These are phyloP conservation scores for Mesoligia furuncula DNA, from an alignment of 2,888 invertebrate genomes.

Conservation along the genomic window DNA sequence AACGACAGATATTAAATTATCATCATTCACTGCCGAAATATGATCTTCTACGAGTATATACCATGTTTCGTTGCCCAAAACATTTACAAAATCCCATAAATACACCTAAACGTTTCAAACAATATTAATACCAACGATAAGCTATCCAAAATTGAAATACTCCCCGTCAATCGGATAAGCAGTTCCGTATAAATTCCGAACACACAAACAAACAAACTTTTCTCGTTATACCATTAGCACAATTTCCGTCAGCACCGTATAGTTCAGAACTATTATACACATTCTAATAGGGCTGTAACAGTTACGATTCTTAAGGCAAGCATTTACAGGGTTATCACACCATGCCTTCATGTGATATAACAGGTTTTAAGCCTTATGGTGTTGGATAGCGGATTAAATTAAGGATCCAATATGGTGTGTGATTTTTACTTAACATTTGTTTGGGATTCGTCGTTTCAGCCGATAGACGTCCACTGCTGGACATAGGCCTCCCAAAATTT, in stretches of 20 bases:
- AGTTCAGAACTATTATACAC: slow-evolving; percentile 52
- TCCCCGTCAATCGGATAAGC: slow-evolving; percentile 48
- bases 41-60: too few species aligned
- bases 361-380: slow-evolving; percentile 36
- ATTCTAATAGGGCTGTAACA: slow-evolving; percentile 29
- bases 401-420: neutral
- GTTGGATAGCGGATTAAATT: slow-evolving; percentile 27
- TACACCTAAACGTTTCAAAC: slow-evolving; percentile 11
- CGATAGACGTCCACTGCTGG: too few species aligned
- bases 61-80: neutral
- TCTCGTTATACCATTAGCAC: slow-evolving; percentile 52
- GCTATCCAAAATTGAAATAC: slow-evolving; percentile 43
- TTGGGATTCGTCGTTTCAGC: too few species aligned
- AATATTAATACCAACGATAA: slow-evolving; percentile 3
- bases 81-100: slow-evolving; percentile 5
- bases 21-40: neutral
- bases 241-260: slow-evolving; percentile 43
- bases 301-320: slow-evolving; percentile 44
- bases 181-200: slow-evolving; percentile 32
- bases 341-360: slow-evolving; percentile 33
- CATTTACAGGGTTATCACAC: slow-evolving; percentile 32
- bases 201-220: slow-evolving; percentile 49
- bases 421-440: slow-evolving; percentile 10
- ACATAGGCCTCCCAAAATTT: too few species aligned
- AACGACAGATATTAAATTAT: neutral